Evolutionary conservation across 2,113 vertebrate species (phyloP).

Genomic region (human (Homo sapiens)): GRCh38 chr9:135803501-135804000

Average conservation of each 20-base stretch:
- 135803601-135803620: neutral
- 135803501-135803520: neutral
- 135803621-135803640: neutral
- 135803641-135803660: accelerated
- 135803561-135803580: neutral
- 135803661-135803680: too few species aligned
- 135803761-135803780: too few species aligned
- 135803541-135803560: neutral
- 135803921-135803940: neutral
- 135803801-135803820: accelerated
- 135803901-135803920: neutral
- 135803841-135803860: neutral
- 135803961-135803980: neutral
- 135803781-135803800: neutral
- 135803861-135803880: neutral
- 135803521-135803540: neutral
- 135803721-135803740: neutral
- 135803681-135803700: neutral
- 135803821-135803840: too few species aligned
- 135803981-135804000: accelerated
- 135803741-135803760: accelerated
- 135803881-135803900: neutral
- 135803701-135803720: neutral
- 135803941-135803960: neutral
- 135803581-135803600: neutral